These are phyloP conservation scores for Phytoseiulus persimilis DNA, from an alignment of 2,888 invertebrate genomes.

Conservation along the genomic window DNA sequence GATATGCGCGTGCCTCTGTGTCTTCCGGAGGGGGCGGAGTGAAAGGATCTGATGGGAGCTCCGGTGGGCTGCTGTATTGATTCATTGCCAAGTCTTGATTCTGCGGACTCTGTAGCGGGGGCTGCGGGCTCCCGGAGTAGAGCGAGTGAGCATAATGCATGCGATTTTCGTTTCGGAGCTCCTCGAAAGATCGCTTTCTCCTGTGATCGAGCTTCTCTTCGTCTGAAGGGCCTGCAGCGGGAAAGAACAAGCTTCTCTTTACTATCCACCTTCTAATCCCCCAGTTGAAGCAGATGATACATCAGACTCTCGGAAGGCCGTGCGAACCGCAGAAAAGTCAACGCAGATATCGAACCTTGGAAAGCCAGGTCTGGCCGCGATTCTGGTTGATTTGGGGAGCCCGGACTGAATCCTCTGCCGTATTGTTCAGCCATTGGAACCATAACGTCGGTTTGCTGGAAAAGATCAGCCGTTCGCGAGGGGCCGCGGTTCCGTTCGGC, in stretches of 20 bases:
- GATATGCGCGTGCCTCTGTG: background rate
- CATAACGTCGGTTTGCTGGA: too few species aligned
- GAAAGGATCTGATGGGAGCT: background rate
- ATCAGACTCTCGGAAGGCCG: too few species aligned
- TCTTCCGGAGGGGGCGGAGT: background rate
- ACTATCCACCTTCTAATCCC: too few species aligned
- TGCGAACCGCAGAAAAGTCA: too few species aligned
- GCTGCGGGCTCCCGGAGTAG: background rate
- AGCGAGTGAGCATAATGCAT: background rate
- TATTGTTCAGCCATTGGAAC: too few species aligned
- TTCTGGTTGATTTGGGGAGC: too few species aligned
- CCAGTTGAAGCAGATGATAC: too few species aligned
- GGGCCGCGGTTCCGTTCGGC: too few species aligned
- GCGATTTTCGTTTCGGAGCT: slow-evolving; percentile 13
- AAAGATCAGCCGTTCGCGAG: too few species aligned
- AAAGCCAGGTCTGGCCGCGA: too few species aligned
- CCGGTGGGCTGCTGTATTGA: background rate
- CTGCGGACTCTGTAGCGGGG: background rate
- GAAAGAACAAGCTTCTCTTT: background rate
- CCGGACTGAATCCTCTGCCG: too few species aligned
- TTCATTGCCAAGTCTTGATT: background rate
- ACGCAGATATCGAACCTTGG: too few species aligned
- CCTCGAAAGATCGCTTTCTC: slow-evolving; percentile 12
- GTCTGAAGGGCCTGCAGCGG: background rate
- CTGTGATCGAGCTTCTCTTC: background rate